Evolutionary conservation across 2,113 vertebrate genomes (phyloP).

Genomic region (Brachypteracias leptosomus): DNA sequence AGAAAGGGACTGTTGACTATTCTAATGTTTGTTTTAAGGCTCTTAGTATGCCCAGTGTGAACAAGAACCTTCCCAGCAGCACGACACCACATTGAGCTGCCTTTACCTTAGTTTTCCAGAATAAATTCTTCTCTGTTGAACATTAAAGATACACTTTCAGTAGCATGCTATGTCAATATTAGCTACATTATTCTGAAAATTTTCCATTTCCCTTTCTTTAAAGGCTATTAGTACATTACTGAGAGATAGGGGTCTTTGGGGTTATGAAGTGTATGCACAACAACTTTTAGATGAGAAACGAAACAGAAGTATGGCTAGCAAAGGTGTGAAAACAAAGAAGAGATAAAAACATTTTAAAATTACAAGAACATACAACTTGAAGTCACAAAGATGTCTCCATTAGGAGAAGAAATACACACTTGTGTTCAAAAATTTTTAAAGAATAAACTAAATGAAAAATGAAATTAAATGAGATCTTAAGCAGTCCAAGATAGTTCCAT

Average conservation of each 20-base stretch:
- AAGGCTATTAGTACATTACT: neutral
- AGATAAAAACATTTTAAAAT: neutral
- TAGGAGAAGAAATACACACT: neutral
- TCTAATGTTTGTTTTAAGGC: constrained; percentile 35
- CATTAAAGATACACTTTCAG: neutral
- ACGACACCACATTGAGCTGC: neutral
- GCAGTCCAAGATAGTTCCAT: neutral
- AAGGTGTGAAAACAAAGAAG: neutral
- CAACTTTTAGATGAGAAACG: neutral
- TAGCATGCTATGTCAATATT: neutral
- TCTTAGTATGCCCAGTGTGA: constrained; percentile 21
- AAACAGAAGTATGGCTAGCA: neutral
- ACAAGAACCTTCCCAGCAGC: neutral
- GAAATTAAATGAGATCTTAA: neutral
- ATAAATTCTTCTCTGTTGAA: neutral
- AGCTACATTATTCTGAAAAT: neutral
- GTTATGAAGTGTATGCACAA: neutral
- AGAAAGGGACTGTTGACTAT: constrained; percentile 48
- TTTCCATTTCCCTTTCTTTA: neutral
- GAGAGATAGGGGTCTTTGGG: neutral
- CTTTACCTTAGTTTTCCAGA: neutral
- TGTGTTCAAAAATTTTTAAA: neutral
- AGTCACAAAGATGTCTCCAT: neutral
- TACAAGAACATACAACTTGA: neutral
- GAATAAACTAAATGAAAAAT: neutral